Evolutionary conservation across 2,797 vertebrate species (phyloP), one percentile per base, ranked within the genome.

Genomic region (Coracias cyanogaster): DNA sequence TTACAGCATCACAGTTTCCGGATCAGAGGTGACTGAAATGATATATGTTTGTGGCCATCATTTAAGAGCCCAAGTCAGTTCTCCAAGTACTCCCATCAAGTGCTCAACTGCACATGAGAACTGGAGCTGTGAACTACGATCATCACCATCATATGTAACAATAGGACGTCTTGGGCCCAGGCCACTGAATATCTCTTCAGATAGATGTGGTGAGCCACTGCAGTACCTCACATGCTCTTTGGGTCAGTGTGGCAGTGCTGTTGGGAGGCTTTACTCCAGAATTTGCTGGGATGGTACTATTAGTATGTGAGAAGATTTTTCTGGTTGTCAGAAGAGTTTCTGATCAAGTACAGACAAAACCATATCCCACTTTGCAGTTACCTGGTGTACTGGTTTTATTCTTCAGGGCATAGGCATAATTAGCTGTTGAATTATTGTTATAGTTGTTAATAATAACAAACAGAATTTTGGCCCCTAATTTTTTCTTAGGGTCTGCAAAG

Each of bases 211-310:
- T 9, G 15, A 52, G 33, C 45, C 15, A 6, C 31, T 29, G 19
- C 19, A 7, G 6, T 21, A 22, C 4, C 3, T 1, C 25, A 8
- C 13, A 2, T 37, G 37, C 48, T 45, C 15, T 22, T 69, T 12
- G 16, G 54, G 37, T 62, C 24, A 45, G 10, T 10, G 16, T 37
- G 15, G n/a, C 15, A 11, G 3, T 25, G 48, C 72, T 41, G 11
- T 29, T 62, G 66, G n/a, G 78, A 78, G 26, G 18, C 15, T 84
- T 66, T 37, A 31, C 24, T 78, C 20, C 31, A 49, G 35, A 67
- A 55, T 60, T 72, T 72, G 19, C 33, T 80, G 13, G 33, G 12
- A 48, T 49, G 20, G n/a, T 46, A 21, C 33, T 60, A 15, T 25
- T 51, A 39, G 12, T 55, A 80, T 10, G 17, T 25, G 22, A 43